phyloP scores from a whole-genome alignment of 2,888 invertebrate genomes.

The Lobophora halterata region DNA sequence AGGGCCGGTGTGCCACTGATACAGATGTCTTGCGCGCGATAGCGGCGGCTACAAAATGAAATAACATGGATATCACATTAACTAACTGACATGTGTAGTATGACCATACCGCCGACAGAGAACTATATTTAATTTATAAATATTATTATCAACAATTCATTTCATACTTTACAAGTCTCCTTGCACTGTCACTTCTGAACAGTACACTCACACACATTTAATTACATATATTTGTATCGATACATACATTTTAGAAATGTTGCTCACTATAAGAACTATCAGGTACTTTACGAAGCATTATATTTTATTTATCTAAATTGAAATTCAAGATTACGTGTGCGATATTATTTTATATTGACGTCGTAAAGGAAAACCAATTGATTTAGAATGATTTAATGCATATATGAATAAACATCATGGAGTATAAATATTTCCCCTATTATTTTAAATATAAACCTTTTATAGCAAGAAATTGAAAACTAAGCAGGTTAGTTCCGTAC shows the following conservation, averaged over 20 bases:
- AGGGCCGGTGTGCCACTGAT: constrained; percentile 70
- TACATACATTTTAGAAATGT: no score
- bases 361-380: not conserved
- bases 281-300: no score
- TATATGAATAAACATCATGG: constrained; percentile 11
- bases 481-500: constrained; percentile 22
- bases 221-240: no score
- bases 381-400: constrained; percentile 8
- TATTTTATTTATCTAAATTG: no score
- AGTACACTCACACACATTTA: no score
- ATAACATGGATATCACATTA: constrained; percentile 78
- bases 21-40: constrained; percentile 72
- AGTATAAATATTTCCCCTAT: not conserved
- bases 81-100: constrained; percentile 30
- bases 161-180: no score
- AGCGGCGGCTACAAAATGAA: constrained; percentile 70
- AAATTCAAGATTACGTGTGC: no score
- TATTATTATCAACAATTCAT: no score
- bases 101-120: constrained; percentile 21
- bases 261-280: no score
- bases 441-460: not conserved
- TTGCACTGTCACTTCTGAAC: no score
- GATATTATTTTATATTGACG: no score
- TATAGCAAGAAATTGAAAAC: constrained; percentile 40
- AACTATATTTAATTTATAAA: no score